Base-by-base conservation (phyloP, 2,113 vertebrate species). In the Ictalurus furcatus region DNA sequence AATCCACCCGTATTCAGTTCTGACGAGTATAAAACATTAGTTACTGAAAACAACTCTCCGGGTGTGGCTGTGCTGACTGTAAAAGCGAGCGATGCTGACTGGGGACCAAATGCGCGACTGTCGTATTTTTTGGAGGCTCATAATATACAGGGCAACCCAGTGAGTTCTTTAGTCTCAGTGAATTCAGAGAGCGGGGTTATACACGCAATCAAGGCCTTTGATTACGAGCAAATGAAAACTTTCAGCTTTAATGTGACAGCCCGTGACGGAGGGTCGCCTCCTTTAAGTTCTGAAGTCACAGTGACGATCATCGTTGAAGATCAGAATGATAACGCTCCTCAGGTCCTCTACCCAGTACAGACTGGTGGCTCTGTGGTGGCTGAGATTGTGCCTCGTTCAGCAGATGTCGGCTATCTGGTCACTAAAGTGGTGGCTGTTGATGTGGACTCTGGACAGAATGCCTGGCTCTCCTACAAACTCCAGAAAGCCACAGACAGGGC, bases 251-350 rank as follows among this genome's bases (percentile, higher is more conserved):
- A 80, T 1, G 90, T 94, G 14, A 91, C 90, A 71, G 92, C 92
- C 2, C 88, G 92, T 63, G 93, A 93, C 71, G 91, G 90, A 59
- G 93, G 93, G 8, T 92, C 91, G 0, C 91, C 93, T 11, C 90
- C 92, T 13, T 82, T 93, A 37, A 91, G 92, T 28, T 88, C 87
- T 56, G 92, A 92, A 83, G 87, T 82, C 0, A 90, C 90, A n/a
- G 84, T 94, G 13, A 84, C 48, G 4, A 76, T 93, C n/a, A 67
- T 84, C 2, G 80, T 96, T 14, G 59, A 94, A 44, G 96, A 96
- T 6, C 94, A 95, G 56, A 96, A 85, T 7, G 96, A 96, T 91
- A 96, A 96, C 3, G 88, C 92, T 0, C 96, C 96, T 0, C 88
- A 95, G 76, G 93, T 94, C 89, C 91, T 94, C 19, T 91, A 93